Percentiles rank a stretch among this genome's conserved stretches.
phyloP scores from a whole-genome alignment of 2,113 vertebrate species.

The Mugil cephalus region DNA sequence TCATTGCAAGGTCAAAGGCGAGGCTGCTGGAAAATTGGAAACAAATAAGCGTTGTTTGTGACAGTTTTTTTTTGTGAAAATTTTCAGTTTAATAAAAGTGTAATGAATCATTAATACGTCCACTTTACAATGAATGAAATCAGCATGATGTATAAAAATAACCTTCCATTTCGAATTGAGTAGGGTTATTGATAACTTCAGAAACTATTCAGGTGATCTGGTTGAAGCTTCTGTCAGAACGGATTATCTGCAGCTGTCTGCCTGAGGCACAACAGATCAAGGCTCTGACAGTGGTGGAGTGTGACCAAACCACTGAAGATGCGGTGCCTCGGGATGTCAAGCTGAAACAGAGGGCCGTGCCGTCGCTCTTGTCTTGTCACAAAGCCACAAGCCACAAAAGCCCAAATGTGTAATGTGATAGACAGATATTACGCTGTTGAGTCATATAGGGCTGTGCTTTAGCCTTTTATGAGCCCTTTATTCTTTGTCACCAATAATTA shows the following conservation, averaged over 20 bases:
- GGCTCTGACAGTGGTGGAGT: slow-evolving; percentile 21
- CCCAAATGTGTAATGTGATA: neutral
- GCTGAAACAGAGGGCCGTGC: slow-evolving; percentile 47
- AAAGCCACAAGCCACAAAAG: slow-evolving; percentile 11
- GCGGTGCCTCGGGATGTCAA: slow-evolving; percentile 45
- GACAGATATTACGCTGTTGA: slow-evolving; percentile 4
- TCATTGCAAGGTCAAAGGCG: slow-evolving; percentile 23
- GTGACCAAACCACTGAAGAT: slow-evolving; percentile 17
- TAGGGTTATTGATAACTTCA: neutral
- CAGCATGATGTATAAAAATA: neutral
- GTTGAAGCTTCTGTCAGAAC: slow-evolving; percentile 36
- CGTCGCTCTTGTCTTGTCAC: slow-evolving; percentile 20
- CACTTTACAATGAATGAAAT: neutral
- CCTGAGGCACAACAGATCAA: slow-evolving; percentile 42
- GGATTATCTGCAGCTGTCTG: slow-evolving; percentile 38
- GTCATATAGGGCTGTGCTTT: neutral
- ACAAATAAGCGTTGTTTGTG: neutral
- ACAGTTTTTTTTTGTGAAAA: neutral
- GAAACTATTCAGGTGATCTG: slow-evolving; percentile 16
- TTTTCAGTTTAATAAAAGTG: neutral
- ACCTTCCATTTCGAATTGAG: neutral
- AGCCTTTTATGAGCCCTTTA: neutral
- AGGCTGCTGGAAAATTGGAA: neutral
- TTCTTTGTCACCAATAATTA: slow-evolving; percentile 2
- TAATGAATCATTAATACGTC: neutral